A percentile compares a stretch with the other conserved stretches of the same genome.
These are phyloP conservation scores for Neogobius melanostomus DNA, from an alignment of 2,113 vertebrate species.

Conservation along the genomic window DNA sequence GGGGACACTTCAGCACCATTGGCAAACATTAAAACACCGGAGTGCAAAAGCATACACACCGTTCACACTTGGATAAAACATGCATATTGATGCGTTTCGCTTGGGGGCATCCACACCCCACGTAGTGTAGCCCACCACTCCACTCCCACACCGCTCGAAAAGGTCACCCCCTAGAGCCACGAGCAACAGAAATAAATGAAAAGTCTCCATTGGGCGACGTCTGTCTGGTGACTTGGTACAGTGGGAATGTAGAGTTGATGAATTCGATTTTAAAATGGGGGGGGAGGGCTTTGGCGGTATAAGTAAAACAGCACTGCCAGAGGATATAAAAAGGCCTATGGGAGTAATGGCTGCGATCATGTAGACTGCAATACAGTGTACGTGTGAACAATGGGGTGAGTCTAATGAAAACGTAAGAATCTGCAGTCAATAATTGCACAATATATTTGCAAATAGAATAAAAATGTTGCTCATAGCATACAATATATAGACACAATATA, in stretches of 20 bases:
- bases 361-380: neutral
- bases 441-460: too few relatives aligned
- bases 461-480: too few relatives aligned
- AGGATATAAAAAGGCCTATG: neutral
- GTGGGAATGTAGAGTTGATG: conserved; percentile 16
- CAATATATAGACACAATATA: too few relatives aligned
- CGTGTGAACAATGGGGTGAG: neutral
- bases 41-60: neutral
- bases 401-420: neutral
- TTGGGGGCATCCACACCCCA: conserved; percentile 44
- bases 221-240: conserved; percentile 26
- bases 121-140: conserved; percentile 29
- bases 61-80: conserved; percentile 23
- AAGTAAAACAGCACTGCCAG: conserved; percentile 2
- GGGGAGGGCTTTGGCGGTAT: neutral
- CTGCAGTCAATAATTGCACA: neutral
- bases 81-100: conserved; percentile 53
- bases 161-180: conserved; percentile 50
- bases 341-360: conserved; percentile 2
- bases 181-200: conserved; percentile 33
- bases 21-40: conserved; percentile 4
- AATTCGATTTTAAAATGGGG: conserved; percentile 16
- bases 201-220: conserved; percentile 41
- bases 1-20: conserved; percentile 14
- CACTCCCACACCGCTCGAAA: conserved; percentile 33